Base-by-base conservation (phyloP, 1,140 invertebrate species). In the Homalodisca vitripennis region DNA sequence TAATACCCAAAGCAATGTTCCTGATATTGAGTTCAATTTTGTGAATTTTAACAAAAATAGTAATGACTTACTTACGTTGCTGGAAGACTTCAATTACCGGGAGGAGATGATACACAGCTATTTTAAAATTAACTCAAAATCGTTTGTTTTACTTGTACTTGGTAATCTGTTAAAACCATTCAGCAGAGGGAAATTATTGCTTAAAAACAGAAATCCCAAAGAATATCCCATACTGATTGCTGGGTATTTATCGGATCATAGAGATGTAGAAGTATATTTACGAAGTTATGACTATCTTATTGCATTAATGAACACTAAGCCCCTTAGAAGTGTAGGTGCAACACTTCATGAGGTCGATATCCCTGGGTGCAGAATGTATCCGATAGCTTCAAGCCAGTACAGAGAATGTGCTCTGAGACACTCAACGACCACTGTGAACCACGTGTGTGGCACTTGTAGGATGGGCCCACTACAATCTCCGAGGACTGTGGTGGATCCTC, bases 401-500 rank as follows among this genome's bases (percentile, higher is more conserved):
- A 83, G 84, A 80, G 77, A 79, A 31, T 86, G 84, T 71, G 66
- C 80, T 17, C 75, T 81, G 67, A n/a, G 69, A 66, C 32, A 46
- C 27, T 3, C 70, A 70, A 81, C 80, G 2, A 80, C 80, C 1
- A 79, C 84, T n/a, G 81, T 86, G 74, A 78, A 82, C 80, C 86
- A 88, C 78, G 82, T 82, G 2, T 79, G 80, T 0, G 83, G 86
- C 26, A 87, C 86, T 0, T 85, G 84, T 72, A 86, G 84, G 77
- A 89, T 89, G 87, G 87, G 79, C 2, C 80, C 79, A 0, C 74
- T 75, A 31, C 48, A 71, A 47, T 79, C 80, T 72, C 51, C 63
- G 6, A 68, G 57, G 3, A 92, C 93, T 0, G 95, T 97, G 0
- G 94, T 97, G 0, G 94, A 97, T 79, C 87, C 90, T 14, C 84